Percentiles rank a stretch among this genome's conserved stretches.
These are phyloP conservation scores for Phenganax subtilis DNA, from an alignment of 92 coral and sea anemone species.

Conservation along the genomic window DNA sequence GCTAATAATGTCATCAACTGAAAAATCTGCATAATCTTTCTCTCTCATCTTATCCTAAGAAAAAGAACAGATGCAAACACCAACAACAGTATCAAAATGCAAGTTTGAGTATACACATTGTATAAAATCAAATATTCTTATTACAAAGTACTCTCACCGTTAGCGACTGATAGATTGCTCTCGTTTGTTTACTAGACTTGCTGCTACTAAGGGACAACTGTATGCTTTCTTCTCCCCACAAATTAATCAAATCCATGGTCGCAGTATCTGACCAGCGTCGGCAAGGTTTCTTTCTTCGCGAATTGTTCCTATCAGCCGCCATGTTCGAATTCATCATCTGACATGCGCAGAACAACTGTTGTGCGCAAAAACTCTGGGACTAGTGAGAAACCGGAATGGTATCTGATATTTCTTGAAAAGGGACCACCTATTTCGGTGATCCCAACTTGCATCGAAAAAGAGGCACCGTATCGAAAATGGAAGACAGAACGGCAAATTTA, in stretches of 20 bases:
- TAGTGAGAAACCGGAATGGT: not conserved
- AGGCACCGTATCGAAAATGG: conserved; percentile 11
- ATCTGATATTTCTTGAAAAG: not conserved
- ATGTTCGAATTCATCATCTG: not conserved
- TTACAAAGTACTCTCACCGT: not conserved
- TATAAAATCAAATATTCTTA: too few relatives aligned
- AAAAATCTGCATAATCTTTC: too few relatives aligned
- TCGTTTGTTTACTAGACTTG: conserved; percentile 3
- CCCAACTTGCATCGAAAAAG: not conserved
- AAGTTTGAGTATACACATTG: too few relatives aligned
- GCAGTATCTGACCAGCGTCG: not conserved
- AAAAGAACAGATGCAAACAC: too few relatives aligned
- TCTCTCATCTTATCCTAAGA: too few relatives aligned
- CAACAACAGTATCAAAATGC: too few relatives aligned
- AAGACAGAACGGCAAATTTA: conserved; percentile 12
- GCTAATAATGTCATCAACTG: too few relatives aligned
- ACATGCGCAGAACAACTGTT: not conserved
- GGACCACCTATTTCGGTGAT: conserved; percentile 4
- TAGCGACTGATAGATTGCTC: not conserved
- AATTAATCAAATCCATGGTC: not conserved
- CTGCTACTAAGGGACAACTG: not conserved
- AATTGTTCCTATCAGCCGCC: not conserved
- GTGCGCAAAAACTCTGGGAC: not conserved
- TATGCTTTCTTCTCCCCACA: not conserved
- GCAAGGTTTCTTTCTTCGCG: not conserved